Base-by-base conservation (phyloP, 2,888 invertebrate species). In the Ischnus inquisitorius region DNA sequence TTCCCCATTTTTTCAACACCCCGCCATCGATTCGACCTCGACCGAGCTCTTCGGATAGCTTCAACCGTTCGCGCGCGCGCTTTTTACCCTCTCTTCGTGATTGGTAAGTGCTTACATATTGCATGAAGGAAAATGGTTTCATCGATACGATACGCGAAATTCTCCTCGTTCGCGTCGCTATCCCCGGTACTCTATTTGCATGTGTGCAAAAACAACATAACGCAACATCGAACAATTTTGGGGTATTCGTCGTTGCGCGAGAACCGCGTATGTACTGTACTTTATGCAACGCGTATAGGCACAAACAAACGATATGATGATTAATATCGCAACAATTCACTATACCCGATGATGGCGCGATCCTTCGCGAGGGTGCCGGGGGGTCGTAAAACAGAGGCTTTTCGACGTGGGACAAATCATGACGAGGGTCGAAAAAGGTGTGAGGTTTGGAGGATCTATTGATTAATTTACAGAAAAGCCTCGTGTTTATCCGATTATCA, bases 51-150 rank as follows among this genome's bases (percentile, higher is more conserved):
- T 54, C 54, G 16, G 69, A 34, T 28, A 19, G 69, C 51, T 69
- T 69, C 69, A 16, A 69, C 34, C 22, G 54, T 22, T 54, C 22
- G 54, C 10, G 34, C 39, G 10, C 43, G 22, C 16, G 16, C 19
- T 10, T 34, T n/a, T 43, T 28, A 48, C 34, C 51, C 69, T 69
- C 69, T 69, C 51, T 34, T 65, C 79, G 46, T 79, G 79, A 79
- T 79, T 79, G 74, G 79, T 43, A 74, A 79, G 79, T 74, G 79
- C 72, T 67, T 79, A 74, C 79, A 79, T 79, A 79, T 79, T 79
- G 65, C 72, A 79, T 74, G 67, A 67, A 57, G 43, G 22, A 67
- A 67, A 65, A 67, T 67, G 46, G 25, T 79, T 39, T 60, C 74
- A 41, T 67, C 74, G 65, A 72, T 74, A 74, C 34, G 54, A 65